Base-by-base conservation (phyloP, 2,113 vertebrate species). In the Maylandia zebra region DNA sequence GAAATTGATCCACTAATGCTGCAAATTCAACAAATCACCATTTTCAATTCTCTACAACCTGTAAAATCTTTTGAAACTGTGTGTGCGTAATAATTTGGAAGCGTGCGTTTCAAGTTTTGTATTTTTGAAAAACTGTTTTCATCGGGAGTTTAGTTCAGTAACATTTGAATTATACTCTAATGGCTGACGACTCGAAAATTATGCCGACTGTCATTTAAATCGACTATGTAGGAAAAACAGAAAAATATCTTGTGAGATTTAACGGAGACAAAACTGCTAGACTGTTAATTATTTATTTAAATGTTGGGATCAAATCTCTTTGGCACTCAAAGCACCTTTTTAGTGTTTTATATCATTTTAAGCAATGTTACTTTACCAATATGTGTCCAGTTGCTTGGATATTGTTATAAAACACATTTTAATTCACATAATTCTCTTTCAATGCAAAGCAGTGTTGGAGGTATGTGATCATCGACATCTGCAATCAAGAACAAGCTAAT, bases 111-210 rank as follows among this genome's bases (percentile, higher is more conserved):
- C 1, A 52, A n/a, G 50, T 52, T 52, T 52, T n/a, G 17, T 52
- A 5, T 52, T 52, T 52, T 53, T n/a, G 19, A 53, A n/a, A 52
- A 10, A 52, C 17, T 1, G 50, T 53, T 53, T 53, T 53, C 50
- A 53, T n/a, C 0, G 19, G 41, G 11, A 43, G 41, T n/a, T 53
- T 53, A 0, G 19, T 53, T 53, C 19, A 53, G 52, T 10, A 53
- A 53, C 52, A 10, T 22, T 22, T 55, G 52, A 38, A 45, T 27
- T 56, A 0, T 4, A 56, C 5, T 24, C 11, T 24, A 24, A 13
- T 7, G 53, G 53, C 11, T 4, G 11, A 24, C 3, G 53, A 56
- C 53, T 56, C 6, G 3, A 55, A 4, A 8, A 24, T 24, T 0
- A 24, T 13, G 53, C 53, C 1, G 3, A 55, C 52, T 22, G 52